These are phyloP conservation scores for Corythoichthys intestinalis DNA, from an alignment of 2,113 vertebrate genomes.

Conservation along the genomic window DNA sequence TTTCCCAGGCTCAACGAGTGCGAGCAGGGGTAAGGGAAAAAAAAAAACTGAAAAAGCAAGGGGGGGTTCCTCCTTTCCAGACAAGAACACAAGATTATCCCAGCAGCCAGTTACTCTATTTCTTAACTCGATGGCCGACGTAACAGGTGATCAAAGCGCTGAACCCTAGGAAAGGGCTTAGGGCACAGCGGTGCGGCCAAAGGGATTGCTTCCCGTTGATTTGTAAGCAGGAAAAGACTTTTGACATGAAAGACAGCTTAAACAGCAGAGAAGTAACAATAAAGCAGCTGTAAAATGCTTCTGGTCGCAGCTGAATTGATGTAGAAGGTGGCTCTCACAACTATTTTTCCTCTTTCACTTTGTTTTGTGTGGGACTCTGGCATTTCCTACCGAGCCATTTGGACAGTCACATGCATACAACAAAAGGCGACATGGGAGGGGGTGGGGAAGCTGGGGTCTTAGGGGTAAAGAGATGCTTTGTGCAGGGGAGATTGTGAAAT, in stretches of 20 bases:
- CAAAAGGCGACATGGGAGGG: conserved; percentile 68
- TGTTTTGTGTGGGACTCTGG: conserved; percentile 47
- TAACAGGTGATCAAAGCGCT: conserved; percentile 84
- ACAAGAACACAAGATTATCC: conserved; percentile 78
- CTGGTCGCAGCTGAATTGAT: conserved; percentile 63
- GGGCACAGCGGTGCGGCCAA: conserved; percentile 71
- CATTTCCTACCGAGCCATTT: conserved; percentile 66
- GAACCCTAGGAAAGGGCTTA: conserved; percentile 75
- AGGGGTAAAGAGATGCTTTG: conserved; percentile 63
- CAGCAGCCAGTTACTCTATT: conserved; percentile 76
- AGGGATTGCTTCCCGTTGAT: conserved; percentile 81
- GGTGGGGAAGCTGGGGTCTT: conserved; percentile 58
- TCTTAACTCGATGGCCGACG: conserved; percentile 80
- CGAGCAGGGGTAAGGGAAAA: conserved; percentile 52
- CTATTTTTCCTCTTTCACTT: conserved; percentile 49
- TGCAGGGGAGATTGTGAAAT: conserved; percentile 63
- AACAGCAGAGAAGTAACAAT: conserved; percentile 82
- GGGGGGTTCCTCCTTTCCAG: conserved; percentile 63
- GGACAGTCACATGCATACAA: conserved; percentile 66
- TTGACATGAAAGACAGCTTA: conserved; percentile 88
- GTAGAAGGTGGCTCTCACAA: conserved; percentile 62
- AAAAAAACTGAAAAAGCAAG: conserved; percentile 61
- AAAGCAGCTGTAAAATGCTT: conserved; percentile 76
- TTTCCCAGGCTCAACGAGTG: conserved; percentile 68
- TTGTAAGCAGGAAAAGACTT: conserved; percentile 92